Conservation (phyloP, 53 echinoderm and acorn worm genomes). For the Crossaster papposus region DNA sequence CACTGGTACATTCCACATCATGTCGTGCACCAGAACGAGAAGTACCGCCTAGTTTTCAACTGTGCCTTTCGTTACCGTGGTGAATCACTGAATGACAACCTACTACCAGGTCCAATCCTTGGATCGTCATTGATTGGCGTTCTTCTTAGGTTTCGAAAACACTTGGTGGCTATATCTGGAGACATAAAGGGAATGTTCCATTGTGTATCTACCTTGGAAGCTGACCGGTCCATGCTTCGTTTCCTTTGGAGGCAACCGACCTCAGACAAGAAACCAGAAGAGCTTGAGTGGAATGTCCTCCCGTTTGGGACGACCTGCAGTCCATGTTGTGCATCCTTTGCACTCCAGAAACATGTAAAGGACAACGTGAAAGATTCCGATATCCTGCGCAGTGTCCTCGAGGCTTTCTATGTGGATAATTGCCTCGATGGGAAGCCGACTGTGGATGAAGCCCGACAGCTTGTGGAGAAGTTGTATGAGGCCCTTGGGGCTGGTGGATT, state of each 20-base stretch:
- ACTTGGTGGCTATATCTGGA: constrained; percentile 11
- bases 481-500: constrained; percentile 40
- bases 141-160: constrained; percentile 1
- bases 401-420: constrained; percentile 20
- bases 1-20: constrained; percentile 67
- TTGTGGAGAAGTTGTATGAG: constrained; percentile 3
- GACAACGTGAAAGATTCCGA: constrained; percentile 25
- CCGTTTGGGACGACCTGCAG: constrained; percentile 65
- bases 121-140: constrained; percentile 44
- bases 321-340: constrained; percentile 51
- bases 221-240: constrained; percentile 1
- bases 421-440: constrained; percentile 25
- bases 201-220: not conserved
- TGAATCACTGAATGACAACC: constrained; percentile 44
- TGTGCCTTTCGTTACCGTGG: constrained; percentile 52
- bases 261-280: not conserved
- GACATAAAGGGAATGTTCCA: constrained; percentile 34
- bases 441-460: not conserved
- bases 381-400: constrained; percentile 2
- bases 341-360: constrained; percentile 48
- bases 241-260: constrained; percentile 25
- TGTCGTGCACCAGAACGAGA: constrained; percentile 47
- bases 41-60: constrained; percentile 59
- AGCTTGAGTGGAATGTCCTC: constrained; percentile 52
- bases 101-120: constrained; percentile 53